Percentiles rank a stretch among this genome's conserved stretches.
phyloP scores from a whole-genome alignment of 2,888 invertebrate genomes.

The Ecliptopera silaceata region DNA sequence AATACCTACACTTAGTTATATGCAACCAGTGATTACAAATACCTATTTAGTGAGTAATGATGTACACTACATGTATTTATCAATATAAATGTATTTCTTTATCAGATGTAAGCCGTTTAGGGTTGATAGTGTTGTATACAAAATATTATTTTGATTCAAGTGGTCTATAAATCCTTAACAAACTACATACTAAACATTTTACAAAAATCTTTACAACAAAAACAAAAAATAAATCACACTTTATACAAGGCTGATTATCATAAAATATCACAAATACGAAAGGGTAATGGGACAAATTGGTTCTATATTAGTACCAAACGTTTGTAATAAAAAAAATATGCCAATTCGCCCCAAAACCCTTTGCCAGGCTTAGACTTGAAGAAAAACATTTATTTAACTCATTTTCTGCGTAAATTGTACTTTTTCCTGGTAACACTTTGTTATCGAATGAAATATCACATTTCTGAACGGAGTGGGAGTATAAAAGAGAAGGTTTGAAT shows the following conservation, averaged over 20 bases:
- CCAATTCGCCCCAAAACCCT: conserved; percentile 3
- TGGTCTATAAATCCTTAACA: too few species aligned
- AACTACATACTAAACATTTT: conserved; percentile 9
- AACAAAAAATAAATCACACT: conserved; percentile 13
- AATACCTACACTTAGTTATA: too few species aligned
- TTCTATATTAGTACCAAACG: background rate
- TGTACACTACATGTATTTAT: too few species aligned
- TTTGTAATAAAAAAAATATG: background rate
- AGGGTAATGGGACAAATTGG: conserved; percentile 1
- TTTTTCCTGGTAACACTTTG: conserved; percentile 10
- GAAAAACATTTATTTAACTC: background rate
- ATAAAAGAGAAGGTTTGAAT: background rate
- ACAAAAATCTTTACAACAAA: conserved; percentile 12
- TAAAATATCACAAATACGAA: conserved; percentile 17
- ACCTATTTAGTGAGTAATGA: too few species aligned
- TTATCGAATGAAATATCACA: conserved; percentile 15
- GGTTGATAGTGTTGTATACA: background rate
- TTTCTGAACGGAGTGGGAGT: background rate
- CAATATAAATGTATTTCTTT: background rate
- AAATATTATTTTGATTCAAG: conserved; percentile 1
- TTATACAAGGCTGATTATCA: conserved; percentile 16
- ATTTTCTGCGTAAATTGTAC: conserved; percentile 9
- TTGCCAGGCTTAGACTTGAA: conserved; percentile 11
- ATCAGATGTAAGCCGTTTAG: background rate
- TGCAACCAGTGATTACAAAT: too few species aligned